Base-by-base conservation (phyloP, 2,797 vertebrate species). In the Helostoma temminkii region DNA sequence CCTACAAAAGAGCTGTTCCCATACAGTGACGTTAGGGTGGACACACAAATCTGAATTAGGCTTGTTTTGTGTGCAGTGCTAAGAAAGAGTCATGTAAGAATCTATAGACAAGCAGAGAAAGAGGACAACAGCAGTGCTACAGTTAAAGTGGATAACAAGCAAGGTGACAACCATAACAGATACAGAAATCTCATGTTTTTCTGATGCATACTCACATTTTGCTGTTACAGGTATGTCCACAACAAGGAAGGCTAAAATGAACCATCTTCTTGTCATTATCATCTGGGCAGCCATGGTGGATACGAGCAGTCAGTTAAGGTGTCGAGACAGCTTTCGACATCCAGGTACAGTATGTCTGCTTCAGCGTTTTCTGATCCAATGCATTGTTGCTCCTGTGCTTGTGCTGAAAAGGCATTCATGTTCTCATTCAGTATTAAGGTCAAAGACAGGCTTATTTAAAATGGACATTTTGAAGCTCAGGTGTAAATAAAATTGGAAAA, bases 331-430 rank as follows among this genome's bases (percentile, higher is more conserved):
- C 22, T n/a, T 61, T 32, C 77, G 89, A 66, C 84, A 74, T 39
- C 93, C 91, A 92, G 90, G 92, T 94, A 93, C 0, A 2, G n/a
- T 56, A 34, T 16, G 11, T 2, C 36, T 46, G 53, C 22, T 69
- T 60, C 3, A 32, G 26, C n/a, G n/a, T n/a, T 4, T 37, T 18
- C 10, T 71, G n/a, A 22, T 24, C 3, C 45, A 37, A 12, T 37
- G 34, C 12, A 4, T 41, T 42, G 1, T 36, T 14, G 41, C 22
- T 11, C 57, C 10, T 30, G 30, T 30, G 3, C 26, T n/a, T n/a
- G n/a, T n/a, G n/a, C n/a, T n/a, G n/a, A n/a, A n/a, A n/a, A n/a
- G n/a, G n/a, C n/a, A n/a, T n/a, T n/a, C n/a, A n/a, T n/a, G n/a
- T n/a, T n/a, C n/a, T n/a, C n/a, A n/a, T n/a, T n/a, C n/a, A n/a